Conservation (phyloP, 2,888 invertebrate species). For the Serripes groenlandicus region DNA sequence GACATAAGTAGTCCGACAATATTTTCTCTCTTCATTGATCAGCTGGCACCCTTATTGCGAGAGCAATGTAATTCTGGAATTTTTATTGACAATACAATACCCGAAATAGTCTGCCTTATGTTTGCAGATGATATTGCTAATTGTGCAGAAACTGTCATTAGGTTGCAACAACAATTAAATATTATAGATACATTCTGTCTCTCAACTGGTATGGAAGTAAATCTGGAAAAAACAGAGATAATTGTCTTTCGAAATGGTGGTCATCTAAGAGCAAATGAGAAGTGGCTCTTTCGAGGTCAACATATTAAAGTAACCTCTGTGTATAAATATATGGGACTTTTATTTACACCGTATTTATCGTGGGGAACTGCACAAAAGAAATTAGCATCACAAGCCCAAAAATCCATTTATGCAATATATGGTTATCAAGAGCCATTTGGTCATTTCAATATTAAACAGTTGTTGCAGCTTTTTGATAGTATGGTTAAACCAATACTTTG, state of each 20-base stretch:
- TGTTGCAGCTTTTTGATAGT: constrained; percentile 22
- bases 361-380: constrained; percentile 1
- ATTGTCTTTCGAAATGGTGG: constrained; percentile 14
- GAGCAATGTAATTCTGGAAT: not conserved
- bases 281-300: constrained; percentile 5
- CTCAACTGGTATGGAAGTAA: constrained; percentile 9
- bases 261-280: constrained; percentile 1
- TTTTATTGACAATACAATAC: constrained; percentile 14
- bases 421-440: constrained; percentile 4
- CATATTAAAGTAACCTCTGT: constrained; percentile 1
- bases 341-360: constrained; percentile 11
- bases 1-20: constrained; percentile 9
- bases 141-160: constrained; percentile 13
- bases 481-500: constrained; percentile 16
- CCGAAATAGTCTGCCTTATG: constrained; percentile 10
- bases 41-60: constrained; percentile 1
- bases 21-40: constrained; percentile 18
- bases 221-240: constrained; percentile 2
- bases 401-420: not conserved
- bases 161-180: constrained; percentile 22
- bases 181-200: constrained; percentile 18
- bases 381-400: constrained; percentile 17
- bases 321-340: constrained; percentile 13
- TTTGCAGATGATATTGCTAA: constrained; percentile 11
- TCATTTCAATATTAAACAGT: not conserved